phyloP scores from a whole-genome alignment of 2,888 invertebrate species.

The Mellilla xanthometata region DNA sequence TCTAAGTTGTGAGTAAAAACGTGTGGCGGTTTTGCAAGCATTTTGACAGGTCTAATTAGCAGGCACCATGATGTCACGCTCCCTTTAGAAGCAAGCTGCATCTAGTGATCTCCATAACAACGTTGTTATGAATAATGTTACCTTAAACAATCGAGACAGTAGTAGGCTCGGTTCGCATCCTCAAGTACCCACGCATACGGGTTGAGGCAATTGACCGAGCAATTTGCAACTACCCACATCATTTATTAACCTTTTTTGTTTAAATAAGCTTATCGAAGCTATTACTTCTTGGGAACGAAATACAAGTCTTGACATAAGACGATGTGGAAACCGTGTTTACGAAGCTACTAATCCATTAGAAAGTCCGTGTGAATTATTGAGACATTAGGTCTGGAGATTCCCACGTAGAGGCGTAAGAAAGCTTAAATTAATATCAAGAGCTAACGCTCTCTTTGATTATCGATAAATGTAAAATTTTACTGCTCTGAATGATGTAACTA shows the following conservation, averaged over 20 bases:
- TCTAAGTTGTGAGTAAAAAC: constrained; percentile 8
- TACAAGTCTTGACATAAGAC: constrained; percentile 1
- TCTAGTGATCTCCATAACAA: constrained; percentile 22
- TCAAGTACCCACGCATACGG: constrained; percentile 51
- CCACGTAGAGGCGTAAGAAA: constrained; percentile 27
- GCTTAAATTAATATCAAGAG: constrained; percentile 14
- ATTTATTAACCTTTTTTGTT: constrained; percentile 26
- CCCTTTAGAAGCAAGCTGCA: constrained; percentile 21
- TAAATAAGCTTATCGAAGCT: constrained; percentile 3
- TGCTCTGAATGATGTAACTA: constrained; percentile 9
- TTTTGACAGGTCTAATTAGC: constrained; percentile 7
- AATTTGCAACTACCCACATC: constrained; percentile 58
- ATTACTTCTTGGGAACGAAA: background rate
- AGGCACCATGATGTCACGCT: constrained; percentile 22
- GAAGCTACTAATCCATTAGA: constrained; percentile 39
- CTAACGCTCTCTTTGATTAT: constrained; percentile 6
- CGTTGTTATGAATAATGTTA: constrained; percentile 19
- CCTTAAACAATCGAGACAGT: constrained; percentile 27
- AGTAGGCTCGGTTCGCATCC: constrained; percentile 24
- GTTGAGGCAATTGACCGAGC: constrained; percentile 51
- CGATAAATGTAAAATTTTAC: background rate
- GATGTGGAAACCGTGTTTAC: constrained; percentile 25
- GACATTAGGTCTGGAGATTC: constrained; percentile 38
- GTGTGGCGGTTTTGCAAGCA: constrained; percentile 13
- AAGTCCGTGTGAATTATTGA: constrained; percentile 42